Evolutionary conservation across 2,888 invertebrate species (phyloP).

Genomic region (Monoplex corrugatus): DNA sequence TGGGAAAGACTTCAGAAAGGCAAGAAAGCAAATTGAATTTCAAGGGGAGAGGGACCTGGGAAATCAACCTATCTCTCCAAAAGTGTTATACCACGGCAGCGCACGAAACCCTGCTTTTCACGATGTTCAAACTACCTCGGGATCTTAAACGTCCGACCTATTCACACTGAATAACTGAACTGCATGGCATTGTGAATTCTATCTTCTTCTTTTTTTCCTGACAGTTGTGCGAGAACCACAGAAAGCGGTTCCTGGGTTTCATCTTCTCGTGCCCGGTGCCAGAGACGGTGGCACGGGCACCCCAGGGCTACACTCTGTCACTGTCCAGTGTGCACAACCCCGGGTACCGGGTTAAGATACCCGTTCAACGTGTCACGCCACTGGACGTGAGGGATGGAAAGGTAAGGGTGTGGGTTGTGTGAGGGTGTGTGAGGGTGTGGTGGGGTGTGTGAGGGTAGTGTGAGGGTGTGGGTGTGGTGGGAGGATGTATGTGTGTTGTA

Average conservation of each 20-base stretch:
- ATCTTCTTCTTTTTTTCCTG: neutral
- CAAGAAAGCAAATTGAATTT: too few species aligned
- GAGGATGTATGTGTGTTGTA: too few species aligned
- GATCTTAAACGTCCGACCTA: too few species aligned
- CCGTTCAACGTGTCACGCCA: slow-evolving; percentile 16
- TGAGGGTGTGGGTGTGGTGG: too few species aligned
- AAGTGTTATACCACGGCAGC: too few species aligned
- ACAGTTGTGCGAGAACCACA: slow-evolving; percentile 47
- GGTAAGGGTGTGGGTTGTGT: neutral
- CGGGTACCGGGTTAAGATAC: neutral
- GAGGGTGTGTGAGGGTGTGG: too few species aligned
- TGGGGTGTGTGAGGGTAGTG: neutral
- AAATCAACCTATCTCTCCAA: too few species aligned
- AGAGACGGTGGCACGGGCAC: neutral
- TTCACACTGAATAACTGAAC: too few species aligned
- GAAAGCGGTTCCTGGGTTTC: slow-evolving; percentile 39
- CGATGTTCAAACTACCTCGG: neutral
- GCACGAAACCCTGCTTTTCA: too few species aligned
- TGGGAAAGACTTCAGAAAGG: too few species aligned
- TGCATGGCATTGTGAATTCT: too few species aligned
- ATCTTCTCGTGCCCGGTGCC: slow-evolving; percentile 46
- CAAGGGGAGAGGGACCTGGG: too few species aligned
- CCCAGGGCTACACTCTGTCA: neutral
- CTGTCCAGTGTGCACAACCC: neutral
- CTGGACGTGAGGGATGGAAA: neutral